phyloP scores from a whole-genome alignment of 2,888 invertebrate genomes.

The Cantharis rufa region DNA sequence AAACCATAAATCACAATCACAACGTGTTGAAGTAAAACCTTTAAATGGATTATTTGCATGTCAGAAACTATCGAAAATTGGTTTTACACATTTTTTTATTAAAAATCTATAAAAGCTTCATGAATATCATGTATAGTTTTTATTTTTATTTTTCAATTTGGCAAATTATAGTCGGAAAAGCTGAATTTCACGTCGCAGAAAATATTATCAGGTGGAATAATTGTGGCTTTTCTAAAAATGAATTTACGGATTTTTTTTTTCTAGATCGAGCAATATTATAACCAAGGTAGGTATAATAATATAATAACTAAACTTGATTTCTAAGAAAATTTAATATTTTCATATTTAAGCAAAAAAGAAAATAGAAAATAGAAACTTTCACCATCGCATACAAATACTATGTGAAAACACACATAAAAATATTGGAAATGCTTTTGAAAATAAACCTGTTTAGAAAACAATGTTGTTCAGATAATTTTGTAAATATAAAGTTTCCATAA shows the following conservation, averaged over 20 bases:
- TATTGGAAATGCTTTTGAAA: too few relatives aligned
- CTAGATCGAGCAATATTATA: too few relatives aligned
- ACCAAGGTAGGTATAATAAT: too few relatives aligned
- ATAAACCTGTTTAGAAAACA: too few relatives aligned
- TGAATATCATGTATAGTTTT: neutral
- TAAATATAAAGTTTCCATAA: too few relatives aligned
- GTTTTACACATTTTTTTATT: neutral
- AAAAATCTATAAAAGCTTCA: neutral
- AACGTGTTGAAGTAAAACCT: neutral
- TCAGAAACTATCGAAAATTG: neutral
- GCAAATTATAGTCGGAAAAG: neutral
- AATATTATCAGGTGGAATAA: neutral
- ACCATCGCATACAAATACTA: too few relatives aligned
- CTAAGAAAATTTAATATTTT: too few relatives aligned
- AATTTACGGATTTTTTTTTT: neutral
- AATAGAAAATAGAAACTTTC: too few relatives aligned
- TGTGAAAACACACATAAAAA: too few relatives aligned
- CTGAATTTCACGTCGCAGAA: neutral
- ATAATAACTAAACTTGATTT: too few relatives aligned
- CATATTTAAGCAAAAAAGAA: too few relatives aligned
- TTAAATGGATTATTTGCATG: neutral
- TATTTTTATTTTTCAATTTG: neutral
- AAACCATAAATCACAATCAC: neutral
- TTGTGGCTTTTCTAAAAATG: neutral
- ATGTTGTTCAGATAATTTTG: too few relatives aligned